A percentile compares a stretch with the other conserved stretches of the same genome.
Evolutionary conservation across 2,113 vertebrate genomes (phyloP).

Genomic region (Nycticebus coucang): DNA sequence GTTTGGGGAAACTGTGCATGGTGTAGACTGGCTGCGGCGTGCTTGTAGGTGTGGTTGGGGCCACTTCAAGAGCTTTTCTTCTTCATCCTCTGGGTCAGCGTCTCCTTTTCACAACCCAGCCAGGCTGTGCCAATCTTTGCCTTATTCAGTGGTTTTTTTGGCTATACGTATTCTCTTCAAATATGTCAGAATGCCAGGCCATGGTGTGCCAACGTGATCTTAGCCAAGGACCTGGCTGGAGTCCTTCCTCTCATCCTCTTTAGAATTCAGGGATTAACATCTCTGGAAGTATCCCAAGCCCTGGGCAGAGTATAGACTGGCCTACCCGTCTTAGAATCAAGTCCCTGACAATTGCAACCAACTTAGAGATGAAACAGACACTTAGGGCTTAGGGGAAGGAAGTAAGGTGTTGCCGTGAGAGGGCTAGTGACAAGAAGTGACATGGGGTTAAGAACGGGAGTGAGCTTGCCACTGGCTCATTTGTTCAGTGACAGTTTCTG

Average conservation of each 20-base stretch:
- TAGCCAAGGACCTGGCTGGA: not conserved
- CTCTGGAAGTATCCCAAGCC: not conserved
- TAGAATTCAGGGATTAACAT: not conserved
- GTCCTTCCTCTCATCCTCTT: not conserved
- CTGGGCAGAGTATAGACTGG: not conserved
- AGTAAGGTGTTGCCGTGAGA: not conserved
- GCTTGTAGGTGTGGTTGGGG: not conserved
- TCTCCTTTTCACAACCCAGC: not conserved
- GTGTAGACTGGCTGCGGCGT: fast-evolving
- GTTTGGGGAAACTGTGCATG: not conserved
- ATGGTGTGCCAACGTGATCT: not conserved
- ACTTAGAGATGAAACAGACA: not conserved
- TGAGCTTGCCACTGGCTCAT: not conserved
- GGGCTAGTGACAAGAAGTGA: not conserved
- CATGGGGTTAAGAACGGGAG: too few relatives aligned
- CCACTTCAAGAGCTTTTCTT: not conserved
- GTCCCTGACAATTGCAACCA: not conserved
- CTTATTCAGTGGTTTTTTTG: not conserved
- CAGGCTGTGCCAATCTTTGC: not conserved
- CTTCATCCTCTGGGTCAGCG: not conserved
- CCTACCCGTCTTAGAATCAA: not conserved
- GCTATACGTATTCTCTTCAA: not conserved
- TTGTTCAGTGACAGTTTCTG: not conserved
- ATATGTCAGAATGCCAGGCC: not conserved
- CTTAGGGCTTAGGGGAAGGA: not conserved